Conservation (phyloP, 1,140 invertebrate species). For the Argopecten irradians region DNA sequence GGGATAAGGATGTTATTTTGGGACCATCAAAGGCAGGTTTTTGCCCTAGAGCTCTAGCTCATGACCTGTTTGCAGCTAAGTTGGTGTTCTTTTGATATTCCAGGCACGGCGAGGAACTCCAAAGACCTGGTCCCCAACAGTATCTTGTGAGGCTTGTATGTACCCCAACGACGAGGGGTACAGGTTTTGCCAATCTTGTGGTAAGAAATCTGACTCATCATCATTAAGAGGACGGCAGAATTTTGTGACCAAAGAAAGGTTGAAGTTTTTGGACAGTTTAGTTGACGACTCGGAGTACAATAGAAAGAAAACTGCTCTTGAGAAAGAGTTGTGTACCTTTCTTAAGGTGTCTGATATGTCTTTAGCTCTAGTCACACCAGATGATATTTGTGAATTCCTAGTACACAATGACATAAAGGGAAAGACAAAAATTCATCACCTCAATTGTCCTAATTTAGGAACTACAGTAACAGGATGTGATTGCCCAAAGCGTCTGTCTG, state of each 20-base stretch:
- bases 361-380: neutral
- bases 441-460: neutral
- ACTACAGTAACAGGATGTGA: neutral
- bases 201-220: neutral
- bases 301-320: neutral
- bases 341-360: neutral
- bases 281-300: neutral
- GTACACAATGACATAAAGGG: slow-evolving; percentile 23
- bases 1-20: neutral
- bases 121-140: neutral
- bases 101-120: no score
- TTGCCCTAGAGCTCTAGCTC: neutral
- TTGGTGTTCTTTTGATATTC: neutral
- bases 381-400: slow-evolving; percentile 31
- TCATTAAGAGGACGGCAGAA: neutral
- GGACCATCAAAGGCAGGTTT: slow-evolving; percentile 24
- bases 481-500: neutral
- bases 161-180: slow-evolving; percentile 7
- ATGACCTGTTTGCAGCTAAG: slow-evolving; percentile 9
- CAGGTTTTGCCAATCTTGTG: slow-evolving; percentile 31
- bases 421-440: slow-evolving; percentile 14
- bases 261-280: slow-evolving; percentile 17
- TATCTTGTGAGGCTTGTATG: neutral
- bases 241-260: neutral
- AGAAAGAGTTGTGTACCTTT: slow-evolving; percentile 20